These are phyloP conservation scores for Hylyphantes graminicola DNA, from an alignment of 1,140 invertebrate genomes.

Conservation along the genomic window DNA sequence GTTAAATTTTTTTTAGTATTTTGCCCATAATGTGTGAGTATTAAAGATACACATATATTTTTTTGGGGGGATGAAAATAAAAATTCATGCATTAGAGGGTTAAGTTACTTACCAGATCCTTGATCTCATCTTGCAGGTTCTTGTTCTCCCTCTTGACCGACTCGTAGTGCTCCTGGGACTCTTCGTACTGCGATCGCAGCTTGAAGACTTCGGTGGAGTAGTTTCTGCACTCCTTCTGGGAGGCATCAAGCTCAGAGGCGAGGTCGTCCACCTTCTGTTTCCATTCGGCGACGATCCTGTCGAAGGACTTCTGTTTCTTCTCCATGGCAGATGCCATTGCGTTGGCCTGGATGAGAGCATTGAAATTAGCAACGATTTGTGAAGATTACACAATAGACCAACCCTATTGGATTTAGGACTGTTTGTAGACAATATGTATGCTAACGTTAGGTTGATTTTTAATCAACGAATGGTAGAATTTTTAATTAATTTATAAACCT, in stretches of 20 bases:
- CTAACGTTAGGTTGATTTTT: too few relatives aligned
- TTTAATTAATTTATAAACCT: too few relatives aligned
- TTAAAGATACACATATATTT: too few relatives aligned
- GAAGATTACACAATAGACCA: background rate
- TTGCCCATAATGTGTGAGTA: too few relatives aligned
- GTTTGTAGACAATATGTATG: background rate
- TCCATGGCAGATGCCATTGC: constrained; percentile 95
- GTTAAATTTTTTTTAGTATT: too few relatives aligned
- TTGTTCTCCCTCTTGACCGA: constrained; percentile 99
- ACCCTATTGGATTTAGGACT: background rate
- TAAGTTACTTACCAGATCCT: constrained; percentile 81
- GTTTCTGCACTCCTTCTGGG: constrained; percentile 99
- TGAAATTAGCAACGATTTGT: background rate
- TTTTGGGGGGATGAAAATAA: too few relatives aligned
- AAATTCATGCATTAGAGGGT: too few relatives aligned
- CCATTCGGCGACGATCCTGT: constrained; percentile 99
- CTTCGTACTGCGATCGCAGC: constrained; percentile 97
- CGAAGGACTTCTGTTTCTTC: constrained; percentile 99
- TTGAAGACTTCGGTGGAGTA: constrained; percentile 99
- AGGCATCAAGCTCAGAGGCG: constrained; percentile 95
- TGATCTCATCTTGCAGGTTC: constrained; percentile 98
- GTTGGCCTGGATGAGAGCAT: constrained; percentile 75
- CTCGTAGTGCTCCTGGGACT: constrained; percentile 96
- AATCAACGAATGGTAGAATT: too few relatives aligned
- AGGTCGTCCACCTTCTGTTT: constrained; percentile 99